Percentiles rank a stretch among this genome's conserved stretches.
phyloP scores from a whole-genome alignment of 2,113 vertebrate species.

The Dinomys branickii region DNA sequence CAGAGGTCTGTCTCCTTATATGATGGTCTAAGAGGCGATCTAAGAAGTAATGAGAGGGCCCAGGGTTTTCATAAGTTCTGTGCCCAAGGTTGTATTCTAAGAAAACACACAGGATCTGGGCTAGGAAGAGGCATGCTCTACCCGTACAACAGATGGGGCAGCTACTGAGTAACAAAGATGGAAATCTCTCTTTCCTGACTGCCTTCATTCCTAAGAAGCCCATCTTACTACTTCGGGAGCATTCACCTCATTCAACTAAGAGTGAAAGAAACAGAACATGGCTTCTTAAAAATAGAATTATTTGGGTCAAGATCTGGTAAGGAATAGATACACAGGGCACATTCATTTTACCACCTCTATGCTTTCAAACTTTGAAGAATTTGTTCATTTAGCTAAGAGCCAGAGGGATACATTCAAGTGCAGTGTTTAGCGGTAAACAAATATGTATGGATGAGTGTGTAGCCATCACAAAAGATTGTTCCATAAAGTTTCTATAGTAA shows the following conservation, averaged over 20 bases:
- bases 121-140: background rate
- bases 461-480: conserved; percentile 23
- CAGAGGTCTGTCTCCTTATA: background rate
- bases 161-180: background rate
- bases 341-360: background rate
- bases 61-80: too few relatives aligned
- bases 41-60: background rate
- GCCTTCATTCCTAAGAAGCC: rapidly evolving
- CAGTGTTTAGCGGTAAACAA: conserved; percentile 2
- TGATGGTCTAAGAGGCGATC: rapidly evolving
- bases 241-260: background rate
- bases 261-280: background rate
- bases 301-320: background rate
- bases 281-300: background rate
- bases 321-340: background rate
- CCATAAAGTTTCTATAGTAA: background rate
- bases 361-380: background rate
- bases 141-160: rapidly evolving
- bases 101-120: background rate
- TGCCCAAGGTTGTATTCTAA: background rate
- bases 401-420: background rate
- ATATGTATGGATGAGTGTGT: conserved; percentile 15
- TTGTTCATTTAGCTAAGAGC: background rate
- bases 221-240: background rate
- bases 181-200: background rate